Percentiles rank a stretch among this genome's conserved stretches.
Conservation (phyloP, 1,140 invertebrate species). For the Drosophila bocki region DNA sequence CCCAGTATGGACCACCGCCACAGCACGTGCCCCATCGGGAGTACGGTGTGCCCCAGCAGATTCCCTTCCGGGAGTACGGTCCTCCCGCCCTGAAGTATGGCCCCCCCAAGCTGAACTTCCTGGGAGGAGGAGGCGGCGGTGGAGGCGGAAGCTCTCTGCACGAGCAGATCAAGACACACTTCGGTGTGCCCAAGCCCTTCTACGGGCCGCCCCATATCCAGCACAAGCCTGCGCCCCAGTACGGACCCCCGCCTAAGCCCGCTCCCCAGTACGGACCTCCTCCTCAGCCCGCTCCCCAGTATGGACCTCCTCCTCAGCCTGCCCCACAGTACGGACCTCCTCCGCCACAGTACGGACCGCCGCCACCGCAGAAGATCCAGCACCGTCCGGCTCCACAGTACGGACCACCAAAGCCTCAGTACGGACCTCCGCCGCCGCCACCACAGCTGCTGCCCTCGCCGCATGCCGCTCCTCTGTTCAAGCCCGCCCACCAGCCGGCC, state of each 20-base stretch:
- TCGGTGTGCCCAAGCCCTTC: conserved; percentile 83
- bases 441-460: conserved; percentile 83
- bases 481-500: conserved; percentile 71
- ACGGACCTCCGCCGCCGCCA: conserved; percentile 71
- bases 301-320: conserved; percentile 84
- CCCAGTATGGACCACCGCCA: conserved; percentile 85
- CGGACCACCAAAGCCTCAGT: conserved; percentile 80
- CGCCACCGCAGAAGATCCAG: conserved; percentile 85
- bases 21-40: conserved; percentile 83
- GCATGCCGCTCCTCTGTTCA: conserved; percentile 64
- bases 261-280: conserved; percentile 83
- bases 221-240: conserved; percentile 69
- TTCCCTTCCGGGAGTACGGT: conserved; percentile 78
- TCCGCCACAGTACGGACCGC: conserved; percentile 82
- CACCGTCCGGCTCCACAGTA: conserved; percentile 86
- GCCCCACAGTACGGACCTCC: conserved; percentile 85
- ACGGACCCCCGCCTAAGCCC: conserved; percentile 76
- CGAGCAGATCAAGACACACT: conserved; percentile 81
- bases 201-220: conserved; percentile 85
- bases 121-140: conserved; percentile 74
- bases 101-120: conserved; percentile 72
- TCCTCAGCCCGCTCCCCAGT: conserved; percentile 76
- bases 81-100: conserved; percentile 77
- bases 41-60: conserved; percentile 79
- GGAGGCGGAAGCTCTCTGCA: conserved; percentile 45